Percentiles rank a stretch among this genome's conserved stretches.
Evolutionary conservation across 2,797 vertebrate genomes (phyloP).

Genomic region (Xenopus petersii): DNA sequence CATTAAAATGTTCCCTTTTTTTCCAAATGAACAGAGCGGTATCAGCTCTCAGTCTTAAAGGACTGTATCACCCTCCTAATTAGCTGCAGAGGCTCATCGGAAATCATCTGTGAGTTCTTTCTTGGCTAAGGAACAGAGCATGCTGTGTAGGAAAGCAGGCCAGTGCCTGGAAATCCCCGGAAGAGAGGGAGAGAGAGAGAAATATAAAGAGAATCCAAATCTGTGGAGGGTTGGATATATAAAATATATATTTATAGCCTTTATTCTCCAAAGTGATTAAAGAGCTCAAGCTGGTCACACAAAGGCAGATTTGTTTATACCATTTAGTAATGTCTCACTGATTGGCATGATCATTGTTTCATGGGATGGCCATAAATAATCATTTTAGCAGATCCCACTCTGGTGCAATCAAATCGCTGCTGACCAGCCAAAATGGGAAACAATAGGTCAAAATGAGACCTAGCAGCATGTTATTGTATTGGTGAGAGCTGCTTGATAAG

Average conservation of each 20-base stretch:
- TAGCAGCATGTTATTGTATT: no score
- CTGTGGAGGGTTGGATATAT: background rate
- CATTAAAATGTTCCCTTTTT: background rate
- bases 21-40: slow-evolving; percentile 21
- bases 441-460: no score
- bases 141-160: slow-evolving; percentile 47
- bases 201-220: background rate
- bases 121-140: slow-evolving; percentile 45
- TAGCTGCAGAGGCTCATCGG: slow-evolving; percentile 46
- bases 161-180: slow-evolving; percentile 42
- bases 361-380: no score
- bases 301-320: no score
- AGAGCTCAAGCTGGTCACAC: no score
- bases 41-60: slow-evolving; percentile 23
- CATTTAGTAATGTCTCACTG: no score
- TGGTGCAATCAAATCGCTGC: no score
- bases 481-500: no score
- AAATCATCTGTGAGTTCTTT: slow-evolving; percentile 46
- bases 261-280: no score
- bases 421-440: no score
- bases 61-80: slow-evolving; percentile 43
- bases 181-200: slow-evolving; percentile 33
- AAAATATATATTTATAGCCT: background rate
- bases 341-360: no score
- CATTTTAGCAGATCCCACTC: no score